Evolutionary conservation across 2,888 invertebrate genomes (phyloP), one percentile per base, ranked within the genome.

Genomic region (Mongoloraphidia duomilia): DNA sequence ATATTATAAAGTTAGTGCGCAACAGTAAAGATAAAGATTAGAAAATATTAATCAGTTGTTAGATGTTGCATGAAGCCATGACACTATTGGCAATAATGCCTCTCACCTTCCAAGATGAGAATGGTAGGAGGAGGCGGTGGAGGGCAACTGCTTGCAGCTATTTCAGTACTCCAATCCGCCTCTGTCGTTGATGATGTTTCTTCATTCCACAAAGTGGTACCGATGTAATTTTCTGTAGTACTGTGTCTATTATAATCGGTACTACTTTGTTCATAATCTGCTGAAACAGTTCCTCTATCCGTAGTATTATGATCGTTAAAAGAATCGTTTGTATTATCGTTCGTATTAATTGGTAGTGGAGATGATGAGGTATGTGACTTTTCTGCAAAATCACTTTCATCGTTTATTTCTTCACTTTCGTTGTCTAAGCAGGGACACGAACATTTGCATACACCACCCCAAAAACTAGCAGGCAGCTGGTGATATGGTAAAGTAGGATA

Each of bases 81-180:
- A 26, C 26, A 26, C 26, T 5, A 6, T 26, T 26, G 26, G 26
- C 26, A 26, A 26, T 26, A 26, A 26, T 26, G 26, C 26, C 26
- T 26, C 26, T 26, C 81, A 88, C 88, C 88, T 88, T 88, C 87
- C 65, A 88, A 74, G 65, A 88, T 84, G 62, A 88, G 79, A 71
- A 88, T 85, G 66, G 84, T 73, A 63, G 78, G 80, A 68, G 80
- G 74, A 64, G 78, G 73, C 65, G 77, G 72, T 55, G 63, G 69
- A 55, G 63, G 66, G 64, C 68, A 67, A 49, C 58, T 52, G 47
- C 57, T 56, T 34, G 47, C 6, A n/a, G 54, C 44, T 58, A 59
- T 46, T 53, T 62, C 55, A 55, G 59, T 49, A 26, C 26, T 26
- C 26, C 26, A 26, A 26, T 26, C 26, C 1, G 26, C 65, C 50